phyloP scores from a whole-genome alignment of 2,113 vertebrate species.

The Dolichotis patagonum region DNA sequence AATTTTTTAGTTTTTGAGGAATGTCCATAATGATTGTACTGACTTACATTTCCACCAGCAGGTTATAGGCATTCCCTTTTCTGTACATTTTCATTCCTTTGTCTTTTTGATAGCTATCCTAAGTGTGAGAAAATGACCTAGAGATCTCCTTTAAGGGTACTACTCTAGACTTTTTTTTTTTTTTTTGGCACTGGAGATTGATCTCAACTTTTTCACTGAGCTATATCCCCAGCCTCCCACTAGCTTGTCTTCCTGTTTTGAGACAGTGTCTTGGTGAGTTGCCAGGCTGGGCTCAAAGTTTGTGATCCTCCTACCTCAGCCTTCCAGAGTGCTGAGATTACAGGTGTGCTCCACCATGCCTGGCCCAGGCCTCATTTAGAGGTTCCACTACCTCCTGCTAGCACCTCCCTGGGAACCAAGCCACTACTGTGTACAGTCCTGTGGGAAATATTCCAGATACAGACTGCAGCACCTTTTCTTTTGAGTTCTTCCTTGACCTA shows the following conservation, averaged over 20 bases:
- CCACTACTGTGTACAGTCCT: not conserved
- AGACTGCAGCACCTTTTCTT: not conserved
- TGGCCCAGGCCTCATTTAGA: not conserved
- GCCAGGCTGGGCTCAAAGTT: not conserved
- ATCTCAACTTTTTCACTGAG: not conserved
- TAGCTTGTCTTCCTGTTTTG: no score
- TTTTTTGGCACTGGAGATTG: no score
- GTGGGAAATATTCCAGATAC: not conserved
- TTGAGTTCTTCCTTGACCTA: not conserved
- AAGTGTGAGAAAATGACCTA: not conserved
- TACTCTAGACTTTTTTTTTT: not conserved
- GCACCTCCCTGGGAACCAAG: not conserved
- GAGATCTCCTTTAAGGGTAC: not conserved
- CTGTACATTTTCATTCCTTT: not conserved
- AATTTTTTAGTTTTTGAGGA: not conserved
- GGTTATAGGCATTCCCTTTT: not conserved
- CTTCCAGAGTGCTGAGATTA: not conserved
- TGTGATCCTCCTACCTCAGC: not conserved
- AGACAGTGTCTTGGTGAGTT: not conserved
- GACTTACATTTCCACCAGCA: not conserved
- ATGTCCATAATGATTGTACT: not conserved
- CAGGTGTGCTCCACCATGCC: not conserved
- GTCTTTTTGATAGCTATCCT: not conserved
- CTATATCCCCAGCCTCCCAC: not conserved
- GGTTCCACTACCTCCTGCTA: not conserved